These are phyloP conservation scores for Hylaeus volcanicus DNA, from an alignment of 1,140 invertebrate species.

Conservation along the genomic window DNA sequence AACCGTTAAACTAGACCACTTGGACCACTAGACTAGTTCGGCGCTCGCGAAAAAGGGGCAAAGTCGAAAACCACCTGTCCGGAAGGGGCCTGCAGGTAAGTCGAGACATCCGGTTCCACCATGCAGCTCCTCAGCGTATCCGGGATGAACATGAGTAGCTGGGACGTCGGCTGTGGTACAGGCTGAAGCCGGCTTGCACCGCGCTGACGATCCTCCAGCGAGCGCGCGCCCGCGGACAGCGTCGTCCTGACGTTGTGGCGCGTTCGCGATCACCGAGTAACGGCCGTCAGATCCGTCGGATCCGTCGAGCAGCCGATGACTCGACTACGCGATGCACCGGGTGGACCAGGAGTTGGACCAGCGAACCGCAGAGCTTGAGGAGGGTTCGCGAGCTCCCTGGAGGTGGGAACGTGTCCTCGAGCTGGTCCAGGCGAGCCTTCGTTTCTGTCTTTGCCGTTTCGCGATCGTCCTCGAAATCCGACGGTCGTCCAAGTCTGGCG, in stretches of 20 bases:
- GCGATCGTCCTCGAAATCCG: conserved; percentile 1
- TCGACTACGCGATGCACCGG: conserved; percentile 4
- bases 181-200: conserved; percentile 59
- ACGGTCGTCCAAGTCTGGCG: not conserved
- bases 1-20: not conserved
- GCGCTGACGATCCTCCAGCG: conserved; percentile 36
- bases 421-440: not conserved
- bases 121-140: conserved; percentile 90
- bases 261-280: conserved; percentile 20
- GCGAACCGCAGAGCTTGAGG: too few relatives aligned
- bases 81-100: conserved; percentile 90
- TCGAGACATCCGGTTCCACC: conserved; percentile 91
- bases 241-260: conserved; percentile 45
- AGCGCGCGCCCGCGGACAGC: conserved; percentile 23
- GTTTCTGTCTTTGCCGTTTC: not conserved
- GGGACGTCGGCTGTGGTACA: conserved; percentile 73
- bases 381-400: too few relatives aligned
- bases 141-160: conserved; percentile 89
- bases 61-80: conserved; percentile 85
- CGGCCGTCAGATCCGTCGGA: not conserved
- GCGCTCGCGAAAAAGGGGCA: too few relatives aligned
- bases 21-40: not conserved
- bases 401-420: not conserved
- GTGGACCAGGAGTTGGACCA: not conserved
- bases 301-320: not conserved